phyloP scores from a whole-genome alignment of 2,888 invertebrate genomes.

The Eupithecia tripunctaria region DNA sequence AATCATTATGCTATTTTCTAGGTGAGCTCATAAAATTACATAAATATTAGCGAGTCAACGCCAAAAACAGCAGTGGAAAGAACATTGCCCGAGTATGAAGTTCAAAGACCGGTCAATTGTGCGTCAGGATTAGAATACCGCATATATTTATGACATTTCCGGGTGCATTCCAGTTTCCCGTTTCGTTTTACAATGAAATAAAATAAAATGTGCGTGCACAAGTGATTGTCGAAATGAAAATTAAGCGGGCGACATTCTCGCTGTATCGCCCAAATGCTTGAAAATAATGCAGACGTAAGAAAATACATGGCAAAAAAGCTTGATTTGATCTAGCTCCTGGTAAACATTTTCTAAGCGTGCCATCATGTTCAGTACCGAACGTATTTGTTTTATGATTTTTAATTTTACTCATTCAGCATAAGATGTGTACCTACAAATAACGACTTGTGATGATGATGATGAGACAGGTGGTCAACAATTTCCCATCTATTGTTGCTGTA shows the following conservation, averaged over 20 bases:
- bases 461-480: too few relatives aligned
- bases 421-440: too few relatives aligned
- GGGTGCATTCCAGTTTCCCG: conserved; percentile 35
- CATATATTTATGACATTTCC: conserved; percentile 41
- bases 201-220: conserved; percentile 7
- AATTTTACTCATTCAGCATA: too few relatives aligned
- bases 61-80: conserved; percentile 11
- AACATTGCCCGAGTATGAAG: conserved; percentile 15
- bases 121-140: conserved; percentile 30
- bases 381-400: neutral
- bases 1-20: neutral
- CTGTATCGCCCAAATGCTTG: neutral
- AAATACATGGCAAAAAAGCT: neutral
- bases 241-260: neutral
- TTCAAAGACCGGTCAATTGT: conserved; percentile 32
- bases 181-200: conserved; percentile 29
- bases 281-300: neutral
- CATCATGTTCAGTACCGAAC: neutral
- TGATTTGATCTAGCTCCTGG: neutral
- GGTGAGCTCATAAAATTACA: neutral
- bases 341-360: neutral
- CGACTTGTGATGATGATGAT: too few relatives aligned
- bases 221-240: conserved; percentile 1
- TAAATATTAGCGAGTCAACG: conserved; percentile 1
- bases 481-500: neutral